phyloP scores from a whole-genome alignment of 2,113 vertebrate genomes.

The Plecturocebus donacophilus region DNA sequence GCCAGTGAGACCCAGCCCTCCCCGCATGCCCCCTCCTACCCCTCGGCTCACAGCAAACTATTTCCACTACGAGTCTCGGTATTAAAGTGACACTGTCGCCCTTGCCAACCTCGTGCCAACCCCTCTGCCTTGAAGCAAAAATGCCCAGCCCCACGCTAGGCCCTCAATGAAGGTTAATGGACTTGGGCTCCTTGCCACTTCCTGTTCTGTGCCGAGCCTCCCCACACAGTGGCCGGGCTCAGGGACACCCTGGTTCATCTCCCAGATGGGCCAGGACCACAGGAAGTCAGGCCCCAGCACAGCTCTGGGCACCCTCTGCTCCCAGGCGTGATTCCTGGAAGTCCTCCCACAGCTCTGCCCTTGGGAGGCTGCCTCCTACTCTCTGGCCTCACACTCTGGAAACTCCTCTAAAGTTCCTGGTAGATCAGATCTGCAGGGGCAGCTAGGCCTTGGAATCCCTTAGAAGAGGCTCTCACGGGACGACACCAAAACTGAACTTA shows the following conservation, averaged over 20 bases:
- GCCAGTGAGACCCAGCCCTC: slow-evolving; percentile 43
- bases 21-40: slow-evolving; percentile 33
- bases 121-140: neutral
- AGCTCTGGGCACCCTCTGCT: neutral
- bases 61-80: slow-evolving; percentile 38
- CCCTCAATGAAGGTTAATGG: neutral
- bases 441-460: neutral
- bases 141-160: neutral
- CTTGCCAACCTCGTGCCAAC: neutral
- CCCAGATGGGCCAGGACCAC: neutral
- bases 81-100: slow-evolving; percentile 79
- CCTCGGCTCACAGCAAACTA: slow-evolving; percentile 71
- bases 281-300: neutral
- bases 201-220: neutral
- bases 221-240: neutral
- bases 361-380: neutral
- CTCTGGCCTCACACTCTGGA: neutral
- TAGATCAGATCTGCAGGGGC: neutral
- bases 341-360: neutral
- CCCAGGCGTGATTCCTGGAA: neutral
- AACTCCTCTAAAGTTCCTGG: neutral
- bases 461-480: neutral
- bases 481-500: neutral
- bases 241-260: neutral
- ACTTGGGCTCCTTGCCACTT: neutral